Evolutionary conservation across 2,888 invertebrate species (phyloP), one percentile per base, ranked within the genome.

Genomic region (Ditylenchus weischeri): DNA sequence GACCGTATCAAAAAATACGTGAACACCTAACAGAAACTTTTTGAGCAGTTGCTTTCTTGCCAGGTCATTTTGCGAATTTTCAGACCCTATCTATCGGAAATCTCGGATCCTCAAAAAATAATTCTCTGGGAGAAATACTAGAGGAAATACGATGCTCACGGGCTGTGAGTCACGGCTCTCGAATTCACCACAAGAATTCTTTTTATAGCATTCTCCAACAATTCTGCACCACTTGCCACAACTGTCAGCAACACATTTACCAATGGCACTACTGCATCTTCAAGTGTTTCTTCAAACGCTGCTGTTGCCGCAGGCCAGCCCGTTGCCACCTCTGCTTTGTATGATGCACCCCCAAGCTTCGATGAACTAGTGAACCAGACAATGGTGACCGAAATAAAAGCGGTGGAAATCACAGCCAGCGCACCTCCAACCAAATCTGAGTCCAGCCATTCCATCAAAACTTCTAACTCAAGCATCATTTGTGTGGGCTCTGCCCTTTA

Each of bases 401-500:
- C 48, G 2, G n/a, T 23, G 11, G 23, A 21, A 54, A 54, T 29
- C 11, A 54, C 5, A 1, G 29, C 54, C 29, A 54, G 15, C 11
- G 43, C 43, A 29, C 29, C 5, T 2, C 5, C 29, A 43, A 43
- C 43, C 8, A 43, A 43, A 43, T 43, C 43, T 15, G 13, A 43
- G 8, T 43, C 43, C 8, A 43, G 8, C 43, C 3, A 54, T 23
- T 54, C 54, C 10, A 29, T 54, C 10, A 23, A 11, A 11, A 10
- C 1, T 54, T 18, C 54, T 15, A 29, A 50, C n/a, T 63, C 59
- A 21, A 54, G 23, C 6, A 70, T 74, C n/a, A 68, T 79, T 19
- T 72, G 72, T 57, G 66, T 69, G 3, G 78, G 75, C 23, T 63
- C 73, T 18, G 81, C 82, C 7, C 75, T 76, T 64, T 88, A 87